Percentiles rank a stretch among this genome's conserved stretches.
Evolutionary conservation across 2,113 vertebrate genomes (phyloP).

Genomic region (Melanerpes formicivorus): DNA sequence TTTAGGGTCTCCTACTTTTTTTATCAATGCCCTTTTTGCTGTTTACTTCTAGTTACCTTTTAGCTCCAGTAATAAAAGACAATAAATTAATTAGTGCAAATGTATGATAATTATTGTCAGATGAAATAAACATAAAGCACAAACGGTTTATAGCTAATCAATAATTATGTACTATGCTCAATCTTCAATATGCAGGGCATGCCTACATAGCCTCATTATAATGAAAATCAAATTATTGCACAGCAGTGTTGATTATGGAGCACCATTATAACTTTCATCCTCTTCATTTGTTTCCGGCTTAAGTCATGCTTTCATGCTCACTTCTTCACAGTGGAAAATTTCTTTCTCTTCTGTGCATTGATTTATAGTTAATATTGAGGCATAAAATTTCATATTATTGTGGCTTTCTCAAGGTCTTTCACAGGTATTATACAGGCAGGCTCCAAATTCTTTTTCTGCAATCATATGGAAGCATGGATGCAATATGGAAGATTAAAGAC

Average conservation of each 20-base stretch:
- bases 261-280: slow-evolving; percentile 56
- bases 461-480: slow-evolving; percentile 13
- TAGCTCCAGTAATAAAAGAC: slow-evolving; percentile 30
- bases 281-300: slow-evolving; percentile 54
- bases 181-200: slow-evolving; percentile 54
- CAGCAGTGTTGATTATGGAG: slow-evolving; percentile 75
- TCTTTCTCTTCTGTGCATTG: neutral
- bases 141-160: slow-evolving; percentile 72
- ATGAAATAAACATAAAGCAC: slow-evolving; percentile 61
- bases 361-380: slow-evolving; percentile 43
- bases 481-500: slow-evolving; percentile 67
- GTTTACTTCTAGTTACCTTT: slow-evolving; percentile 35
- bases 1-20: neutral
- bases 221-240: slow-evolving; percentile 72
- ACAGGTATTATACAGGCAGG: slow-evolving; percentile 9
- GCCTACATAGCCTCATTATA: slow-evolving; percentile 61
- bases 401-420: slow-evolving; percentile 67
- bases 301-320: slow-evolving; percentile 42
- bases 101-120: slow-evolving; percentile 56
- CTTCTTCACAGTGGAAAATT: slow-evolving; percentile 34
- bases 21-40: neutral
- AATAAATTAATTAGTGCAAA: slow-evolving; percentile 59
- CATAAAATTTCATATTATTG: slow-evolving; percentile 36
- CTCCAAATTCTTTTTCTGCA: slow-evolving; percentile 50
- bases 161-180: slow-evolving; percentile 65